These are phyloP conservation scores for Euzetes globulus DNA, from an alignment of 2,888 invertebrate species.

Conservation along the genomic window DNA sequence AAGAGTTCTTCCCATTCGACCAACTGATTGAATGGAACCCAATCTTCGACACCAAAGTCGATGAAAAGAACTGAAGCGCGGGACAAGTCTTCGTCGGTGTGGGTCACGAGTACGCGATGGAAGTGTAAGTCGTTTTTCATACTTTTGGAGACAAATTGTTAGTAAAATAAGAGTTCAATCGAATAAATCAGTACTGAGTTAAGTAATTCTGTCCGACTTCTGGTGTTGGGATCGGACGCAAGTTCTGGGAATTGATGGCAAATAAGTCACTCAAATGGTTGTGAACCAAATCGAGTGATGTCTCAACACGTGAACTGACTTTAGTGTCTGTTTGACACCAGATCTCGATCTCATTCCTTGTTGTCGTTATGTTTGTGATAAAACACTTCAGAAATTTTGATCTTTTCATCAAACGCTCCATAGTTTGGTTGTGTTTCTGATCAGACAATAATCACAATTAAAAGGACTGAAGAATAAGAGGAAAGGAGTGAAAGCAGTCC, in stretches of 20 bases:
- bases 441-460: not conserved
- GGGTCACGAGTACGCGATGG: not conserved
- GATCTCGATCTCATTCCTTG: not conserved
- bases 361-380: not conserved
- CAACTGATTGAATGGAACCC: not conserved
- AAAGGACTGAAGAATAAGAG: too few species aligned
- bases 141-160: not conserved
- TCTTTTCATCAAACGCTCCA: not conserved
- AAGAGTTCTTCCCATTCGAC: not conserved
- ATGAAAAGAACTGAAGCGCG: not conserved
- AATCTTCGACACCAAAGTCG: not conserved
- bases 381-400: not conserved
- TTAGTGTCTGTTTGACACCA: not conserved
- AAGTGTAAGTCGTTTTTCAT: constrained; percentile 2
- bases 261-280: constrained; percentile 1
- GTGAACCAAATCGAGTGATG: not conserved
- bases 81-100: not conserved
- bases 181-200: not conserved
- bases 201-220: not conserved
- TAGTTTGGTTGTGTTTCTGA: not conserved
- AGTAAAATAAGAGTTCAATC: not conserved
- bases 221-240: not conserved
- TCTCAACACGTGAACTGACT: not conserved
- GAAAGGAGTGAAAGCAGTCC: too few species aligned
- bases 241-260: not conserved